phyloP scores from a whole-genome alignment of 2,113 vertebrate species.

The Physeter macrocephalus region DNA sequence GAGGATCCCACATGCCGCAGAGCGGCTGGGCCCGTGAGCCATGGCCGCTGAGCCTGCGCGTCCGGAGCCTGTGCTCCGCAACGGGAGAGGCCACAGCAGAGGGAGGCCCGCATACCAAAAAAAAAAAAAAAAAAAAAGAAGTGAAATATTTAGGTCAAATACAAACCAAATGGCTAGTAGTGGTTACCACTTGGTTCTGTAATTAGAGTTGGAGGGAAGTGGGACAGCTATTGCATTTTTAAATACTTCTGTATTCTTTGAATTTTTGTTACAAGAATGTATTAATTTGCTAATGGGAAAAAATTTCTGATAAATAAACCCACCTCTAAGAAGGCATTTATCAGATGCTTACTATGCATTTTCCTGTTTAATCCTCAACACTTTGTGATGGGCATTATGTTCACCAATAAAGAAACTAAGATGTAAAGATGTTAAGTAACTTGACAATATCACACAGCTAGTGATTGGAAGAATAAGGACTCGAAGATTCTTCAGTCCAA shows the following conservation, averaged over 20 bases:
- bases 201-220: not conserved
- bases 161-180: not conserved
- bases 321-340: not conserved
- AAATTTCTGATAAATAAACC: not conserved
- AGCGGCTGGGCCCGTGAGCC: too few species aligned
- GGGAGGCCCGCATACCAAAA: too few species aligned
- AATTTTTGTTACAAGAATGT: not conserved
- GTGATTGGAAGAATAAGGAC: not conserved
- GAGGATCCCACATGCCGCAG: too few species aligned
- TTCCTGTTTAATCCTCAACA: not conserved
- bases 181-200: not conserved
- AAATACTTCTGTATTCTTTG: not conserved
- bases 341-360: not conserved
- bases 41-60: too few species aligned
- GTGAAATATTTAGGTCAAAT: slow-evolving; percentile 16
- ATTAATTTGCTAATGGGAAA: not conserved
- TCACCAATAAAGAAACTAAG: not conserved
- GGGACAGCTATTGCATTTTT: not conserved
- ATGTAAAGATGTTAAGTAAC: not conserved
- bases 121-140: not conserved
- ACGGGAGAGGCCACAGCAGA: too few species aligned
- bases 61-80: too few species aligned
- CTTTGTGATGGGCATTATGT: not conserved
- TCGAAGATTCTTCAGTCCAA: not conserved
- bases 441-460: not conserved